Conservation (phyloP, 2,113 vertebrate genomes). For the Mystacornis crossleyi region DNA sequence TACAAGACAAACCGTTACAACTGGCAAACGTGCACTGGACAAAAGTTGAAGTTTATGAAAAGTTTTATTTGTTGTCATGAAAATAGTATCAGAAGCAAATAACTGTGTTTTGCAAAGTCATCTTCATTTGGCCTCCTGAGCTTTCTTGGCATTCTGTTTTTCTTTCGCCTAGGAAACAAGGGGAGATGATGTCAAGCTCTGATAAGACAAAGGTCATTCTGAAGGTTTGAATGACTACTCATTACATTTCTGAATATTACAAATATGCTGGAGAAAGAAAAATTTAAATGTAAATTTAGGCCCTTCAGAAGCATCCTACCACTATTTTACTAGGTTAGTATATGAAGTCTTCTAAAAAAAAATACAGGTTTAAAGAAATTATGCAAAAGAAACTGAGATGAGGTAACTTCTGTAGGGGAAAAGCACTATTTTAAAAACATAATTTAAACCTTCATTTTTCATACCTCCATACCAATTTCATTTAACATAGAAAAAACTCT, state of each 20-base stretch:
- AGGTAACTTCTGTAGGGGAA: not conserved
- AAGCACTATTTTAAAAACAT: not conserved
- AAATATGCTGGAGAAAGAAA: not conserved
- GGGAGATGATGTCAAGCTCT: not conserved
- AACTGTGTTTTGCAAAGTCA: slow-evolving; percentile 2
- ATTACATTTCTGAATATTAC: not conserved
- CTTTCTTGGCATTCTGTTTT: slow-evolving; percentile 96
- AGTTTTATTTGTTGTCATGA: slow-evolving; percentile 66
- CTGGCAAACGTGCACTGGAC: slow-evolving; percentile 67
- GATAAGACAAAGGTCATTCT: not conserved
- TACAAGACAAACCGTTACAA: slow-evolving; percentile 70
- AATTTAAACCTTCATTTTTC: not conserved
- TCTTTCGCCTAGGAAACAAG: slow-evolving; percentile 89
- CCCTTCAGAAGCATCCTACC: not conserved
- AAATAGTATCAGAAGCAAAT: slow-evolving; percentile 65
- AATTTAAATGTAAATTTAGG: not conserved
- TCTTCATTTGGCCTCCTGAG: slow-evolving; percentile 93
- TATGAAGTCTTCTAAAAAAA: not conserved
- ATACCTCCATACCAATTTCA: not conserved
- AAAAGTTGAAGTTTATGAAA: slow-evolving; percentile 62
- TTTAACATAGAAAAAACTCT: not conserved
- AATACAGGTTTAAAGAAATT: not conserved
- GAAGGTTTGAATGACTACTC: not conserved
- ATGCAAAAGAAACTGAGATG: not conserved
- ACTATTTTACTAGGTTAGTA: not conserved